phyloP scores from a whole-genome alignment of 2,113 vertebrate species.

The Ptilonorhynchus violaceus region DNA sequence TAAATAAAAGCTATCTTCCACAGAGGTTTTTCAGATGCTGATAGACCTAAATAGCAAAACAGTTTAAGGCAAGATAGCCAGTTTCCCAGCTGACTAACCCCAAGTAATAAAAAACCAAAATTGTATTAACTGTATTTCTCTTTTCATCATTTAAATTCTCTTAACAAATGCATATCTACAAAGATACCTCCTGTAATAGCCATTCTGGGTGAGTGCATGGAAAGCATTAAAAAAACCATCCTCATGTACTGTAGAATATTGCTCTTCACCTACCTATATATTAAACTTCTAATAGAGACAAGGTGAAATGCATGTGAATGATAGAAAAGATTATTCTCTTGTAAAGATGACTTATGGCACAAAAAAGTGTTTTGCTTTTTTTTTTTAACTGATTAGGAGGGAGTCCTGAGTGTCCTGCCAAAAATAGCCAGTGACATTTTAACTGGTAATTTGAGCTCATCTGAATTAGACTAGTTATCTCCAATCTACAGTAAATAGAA shows the following conservation, averaged over 20 bases:
- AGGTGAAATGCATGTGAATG: conserved; percentile 49
- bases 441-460: conserved; percentile 65
- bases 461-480: conserved; percentile 76
- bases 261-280: not conserved
- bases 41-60: not conserved
- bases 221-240: not conserved
- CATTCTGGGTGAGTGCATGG: not conserved
- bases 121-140: not conserved
- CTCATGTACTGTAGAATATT: not conserved
- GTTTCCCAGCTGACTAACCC: not conserved
- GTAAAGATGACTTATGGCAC: conserved; percentile 66
- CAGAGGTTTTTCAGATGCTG: not conserved
- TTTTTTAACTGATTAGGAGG: conserved; percentile 33
- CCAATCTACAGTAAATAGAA: conserved; percentile 43
- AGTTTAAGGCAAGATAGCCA: not conserved
- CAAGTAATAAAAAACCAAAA: not conserved
- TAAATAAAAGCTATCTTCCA: not conserved
- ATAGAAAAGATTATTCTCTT: conserved; percentile 59
- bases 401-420: conserved; percentile 17
- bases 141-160: not conserved
- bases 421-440: conserved; percentile 74
- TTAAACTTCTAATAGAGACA: conserved; percentile 50
- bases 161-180: not conserved
- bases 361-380: conserved; percentile 29
- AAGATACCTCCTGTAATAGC: not conserved